These are phyloP conservation scores for Oeneis ivallda DNA, from an alignment of 2,888 invertebrate species.

Conservation along the genomic window DNA sequence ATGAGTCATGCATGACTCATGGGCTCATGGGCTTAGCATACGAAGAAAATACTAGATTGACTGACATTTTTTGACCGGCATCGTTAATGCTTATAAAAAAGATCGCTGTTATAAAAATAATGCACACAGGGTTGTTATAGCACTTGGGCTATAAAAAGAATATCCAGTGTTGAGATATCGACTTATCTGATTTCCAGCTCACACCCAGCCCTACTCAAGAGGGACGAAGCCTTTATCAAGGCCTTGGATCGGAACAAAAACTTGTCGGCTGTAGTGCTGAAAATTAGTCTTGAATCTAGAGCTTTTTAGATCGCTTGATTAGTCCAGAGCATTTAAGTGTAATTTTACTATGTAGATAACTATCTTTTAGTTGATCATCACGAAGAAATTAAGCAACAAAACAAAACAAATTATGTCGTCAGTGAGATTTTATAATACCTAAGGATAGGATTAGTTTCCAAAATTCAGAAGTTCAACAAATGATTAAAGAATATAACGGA, in stretches of 20 bases:
- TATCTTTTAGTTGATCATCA: not conserved
- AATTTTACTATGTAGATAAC: not conserved
- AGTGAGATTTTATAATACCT: no score
- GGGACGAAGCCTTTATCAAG: conserved; percentile 22
- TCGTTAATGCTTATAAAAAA: conserved; percentile 1
- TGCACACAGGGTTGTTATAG: not conserved
- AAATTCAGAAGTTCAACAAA: no score
- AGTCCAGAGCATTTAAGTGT: conserved; percentile 7
- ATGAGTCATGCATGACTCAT: no score
- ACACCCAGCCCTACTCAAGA: conserved; percentile 4
- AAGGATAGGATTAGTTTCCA: no score
- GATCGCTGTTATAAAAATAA: conserved; percentile 6
- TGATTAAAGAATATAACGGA: no score
- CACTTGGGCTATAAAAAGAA: conserved; percentile 5
- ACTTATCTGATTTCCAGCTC: conserved; percentile 9
- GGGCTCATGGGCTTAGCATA: not conserved
- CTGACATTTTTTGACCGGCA: not conserved
- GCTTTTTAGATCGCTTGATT: conserved; percentile 22
- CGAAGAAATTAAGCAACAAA: not conserved
- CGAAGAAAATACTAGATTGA: not conserved
- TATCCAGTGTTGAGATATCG: conserved; percentile 4
- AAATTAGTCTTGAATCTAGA: conserved; percentile 31
- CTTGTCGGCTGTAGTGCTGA: conserved; percentile 22
- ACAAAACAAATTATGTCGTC: no score
- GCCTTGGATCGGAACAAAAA: conserved; percentile 28